Evolutionary conservation across 2,113 vertebrate species (phyloP).

Genomic region (Platysternon megacephalum): DNA sequence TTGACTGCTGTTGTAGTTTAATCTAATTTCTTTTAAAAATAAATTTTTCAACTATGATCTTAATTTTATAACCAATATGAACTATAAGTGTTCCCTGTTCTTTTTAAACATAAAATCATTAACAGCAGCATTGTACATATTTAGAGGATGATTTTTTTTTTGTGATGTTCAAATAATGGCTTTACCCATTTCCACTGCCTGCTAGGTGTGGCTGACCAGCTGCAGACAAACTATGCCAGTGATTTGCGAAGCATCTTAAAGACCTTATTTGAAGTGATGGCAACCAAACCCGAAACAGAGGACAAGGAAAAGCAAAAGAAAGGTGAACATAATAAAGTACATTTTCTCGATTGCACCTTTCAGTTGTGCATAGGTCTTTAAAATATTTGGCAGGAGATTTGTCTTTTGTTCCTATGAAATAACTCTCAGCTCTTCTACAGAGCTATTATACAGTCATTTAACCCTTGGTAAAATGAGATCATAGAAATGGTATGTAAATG

Average conservation of each 20-base stretch:
- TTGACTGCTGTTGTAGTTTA: not conserved
- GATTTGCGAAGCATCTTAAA: slow-evolving; percentile 97
- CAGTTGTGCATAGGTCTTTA: not conserved
- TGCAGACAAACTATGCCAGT: slow-evolving; percentile 98
- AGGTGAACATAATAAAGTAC: slow-evolving; percentile 72
- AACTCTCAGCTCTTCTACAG: not conserved
- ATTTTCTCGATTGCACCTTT: not conserved
- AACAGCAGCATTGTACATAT: not conserved
- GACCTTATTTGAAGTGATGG: slow-evolving; percentile 98
- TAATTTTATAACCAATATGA: not conserved
- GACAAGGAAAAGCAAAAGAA: slow-evolving; percentile 90
- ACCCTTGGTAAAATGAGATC: not conserved
- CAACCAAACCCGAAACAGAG: slow-evolving; percentile 91
- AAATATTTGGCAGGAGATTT: not conserved
- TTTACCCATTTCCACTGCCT: not conserved
- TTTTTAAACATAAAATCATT: not conserved
- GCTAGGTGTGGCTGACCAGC: slow-evolving; percentile 94
- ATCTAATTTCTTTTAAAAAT: not conserved
- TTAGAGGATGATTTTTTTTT: not conserved
- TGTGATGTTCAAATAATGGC: not conserved
- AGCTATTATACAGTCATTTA: not conserved
- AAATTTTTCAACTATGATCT: not conserved
- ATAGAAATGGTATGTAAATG: not conserved
- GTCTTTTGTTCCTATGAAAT: not conserved
- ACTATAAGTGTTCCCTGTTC: not conserved